Conservation (phyloP, 1,140 invertebrate genomes). For the Anastrepha obliqua region DNA sequence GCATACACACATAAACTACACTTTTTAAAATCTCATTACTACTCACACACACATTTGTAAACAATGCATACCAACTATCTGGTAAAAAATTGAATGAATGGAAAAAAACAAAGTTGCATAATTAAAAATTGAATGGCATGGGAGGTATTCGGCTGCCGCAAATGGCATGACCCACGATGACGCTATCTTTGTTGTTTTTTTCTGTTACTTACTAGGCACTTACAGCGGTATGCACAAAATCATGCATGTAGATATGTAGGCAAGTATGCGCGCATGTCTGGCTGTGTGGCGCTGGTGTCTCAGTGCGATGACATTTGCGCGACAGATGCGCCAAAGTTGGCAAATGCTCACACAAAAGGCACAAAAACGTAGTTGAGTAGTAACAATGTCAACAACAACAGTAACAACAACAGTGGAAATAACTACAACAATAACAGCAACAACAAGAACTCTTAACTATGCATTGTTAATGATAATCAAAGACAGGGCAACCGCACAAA, state of each 20-base stretch:
- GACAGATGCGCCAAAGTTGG: constrained; percentile 15
- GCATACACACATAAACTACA: too few species aligned
- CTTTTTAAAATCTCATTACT: too few species aligned
- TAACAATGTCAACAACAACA: constrained; percentile 5
- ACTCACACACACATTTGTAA: background rate
- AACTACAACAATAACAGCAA: background rate
- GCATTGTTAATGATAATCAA: background rate
- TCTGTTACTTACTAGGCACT: background rate
- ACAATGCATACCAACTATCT: constrained; percentile 10
- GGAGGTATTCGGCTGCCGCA: constrained; percentile 16
- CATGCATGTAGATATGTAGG: background rate
- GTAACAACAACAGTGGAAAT: constrained; percentile 24
- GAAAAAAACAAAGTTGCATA: constrained; percentile 3
- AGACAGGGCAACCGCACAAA: background rate
- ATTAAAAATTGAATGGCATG: constrained; percentile 41
- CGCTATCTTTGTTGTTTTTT: background rate
- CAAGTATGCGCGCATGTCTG: background rate
- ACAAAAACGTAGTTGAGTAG: background rate
- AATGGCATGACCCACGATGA: constrained; percentile 24
- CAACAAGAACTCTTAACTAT: constrained; percentile 27
- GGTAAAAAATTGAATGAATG: background rate
- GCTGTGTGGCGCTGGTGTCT: background rate
- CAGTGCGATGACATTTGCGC: background rate
- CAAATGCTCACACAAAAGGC: background rate
- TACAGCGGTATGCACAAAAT: background rate